A percentile compares a stretch with the other conserved stretches of the same genome.
phyloP scores from a whole-genome alignment of 2,888 invertebrate genomes.

The Unio pictorum region DNA sequence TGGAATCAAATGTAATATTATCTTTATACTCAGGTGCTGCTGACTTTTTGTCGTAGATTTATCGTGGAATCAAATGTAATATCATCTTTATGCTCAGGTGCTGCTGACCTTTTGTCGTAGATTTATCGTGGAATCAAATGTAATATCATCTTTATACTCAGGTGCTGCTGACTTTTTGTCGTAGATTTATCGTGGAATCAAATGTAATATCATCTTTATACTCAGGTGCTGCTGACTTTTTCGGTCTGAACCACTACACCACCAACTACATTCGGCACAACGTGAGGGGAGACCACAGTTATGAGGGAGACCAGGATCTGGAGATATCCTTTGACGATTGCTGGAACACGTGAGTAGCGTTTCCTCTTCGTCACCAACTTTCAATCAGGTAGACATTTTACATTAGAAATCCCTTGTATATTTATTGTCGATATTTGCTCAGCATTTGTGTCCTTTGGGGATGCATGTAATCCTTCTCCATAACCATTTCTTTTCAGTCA shows the following conservation, averaged over 20 bases:
- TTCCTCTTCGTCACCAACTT: background rate
- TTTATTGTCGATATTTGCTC: too few species aligned
- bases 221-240: conserved; percentile 79
- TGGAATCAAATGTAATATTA: too few species aligned
- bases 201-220: too few species aligned
- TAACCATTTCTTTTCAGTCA: too few species aligned
- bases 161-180: conserved; percentile 71
- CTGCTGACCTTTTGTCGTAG: conserved; percentile 58
- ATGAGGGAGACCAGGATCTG: conserved; percentile 46
- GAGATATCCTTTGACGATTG: conserved; percentile 40
- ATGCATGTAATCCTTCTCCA: too few species aligned
- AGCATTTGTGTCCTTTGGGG: too few species aligned
- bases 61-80: too few species aligned
- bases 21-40: conserved; percentile 72
- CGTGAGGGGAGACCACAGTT: conserved; percentile 19
- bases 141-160: conserved; percentile 9
- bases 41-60: too few species aligned
- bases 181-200: too few species aligned
- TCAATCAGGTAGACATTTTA: background rate
- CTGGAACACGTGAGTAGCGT: conserved; percentile 34
- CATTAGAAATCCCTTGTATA: too few species aligned
- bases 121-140: too few species aligned
- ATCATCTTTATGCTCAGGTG: conserved; percentile 65
- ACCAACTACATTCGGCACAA: conserved; percentile 38
- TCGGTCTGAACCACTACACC: conserved; percentile 84